A percentile compares a stretch with the other conserved stretches of the same genome.
Conservation (phyloP, 2,888 invertebrate genomes). For the Euplexia lucipara region DNA sequence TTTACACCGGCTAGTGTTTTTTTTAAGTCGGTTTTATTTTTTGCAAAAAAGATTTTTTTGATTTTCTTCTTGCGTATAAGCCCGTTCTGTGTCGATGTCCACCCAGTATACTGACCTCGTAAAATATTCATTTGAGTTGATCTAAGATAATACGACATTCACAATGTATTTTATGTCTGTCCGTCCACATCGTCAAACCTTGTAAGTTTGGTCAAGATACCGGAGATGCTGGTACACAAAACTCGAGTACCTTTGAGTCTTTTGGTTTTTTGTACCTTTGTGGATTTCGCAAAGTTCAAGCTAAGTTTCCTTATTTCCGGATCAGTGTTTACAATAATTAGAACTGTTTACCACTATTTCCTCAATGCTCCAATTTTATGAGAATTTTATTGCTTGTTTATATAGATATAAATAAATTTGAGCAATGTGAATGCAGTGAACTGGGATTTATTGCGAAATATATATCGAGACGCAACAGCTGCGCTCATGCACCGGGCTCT, state of each 20-base stretch:
- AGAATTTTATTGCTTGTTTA: constrained; percentile 30
- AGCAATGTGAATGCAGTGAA: constrained; percentile 20
- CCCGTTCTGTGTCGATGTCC: too few species aligned
- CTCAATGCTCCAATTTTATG: not conserved
- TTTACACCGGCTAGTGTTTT: too few species aligned
- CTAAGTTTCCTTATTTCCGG: constrained; percentile 1
- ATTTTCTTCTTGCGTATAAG: too few species aligned
- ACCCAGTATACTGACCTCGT: constrained; percentile 50
- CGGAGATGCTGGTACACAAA: constrained; percentile 11
- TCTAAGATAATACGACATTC: constrained; percentile 38
- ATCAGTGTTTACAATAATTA: not conserved
- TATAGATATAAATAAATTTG: constrained; percentile 21
- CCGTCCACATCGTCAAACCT: constrained; percentile 35
- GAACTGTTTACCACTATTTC: not conserved
- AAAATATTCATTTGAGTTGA: constrained; percentile 43
- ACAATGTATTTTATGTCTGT: constrained; percentile 48
- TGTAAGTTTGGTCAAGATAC: constrained; percentile 29
- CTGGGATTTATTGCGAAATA: constrained; percentile 38
- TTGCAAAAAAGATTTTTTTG: too few species aligned
- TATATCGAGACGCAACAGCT: constrained; percentile 70
- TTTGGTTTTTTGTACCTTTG: constrained; percentile 14
- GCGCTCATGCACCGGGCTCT: constrained; percentile 67
- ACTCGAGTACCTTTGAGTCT: constrained; percentile 2
- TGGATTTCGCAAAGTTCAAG: constrained; percentile 9
- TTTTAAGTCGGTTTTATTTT: too few species aligned